phyloP scores from a whole-genome alignment of 1,140 invertebrate genomes.

The Drosophila watanabei region DNA sequence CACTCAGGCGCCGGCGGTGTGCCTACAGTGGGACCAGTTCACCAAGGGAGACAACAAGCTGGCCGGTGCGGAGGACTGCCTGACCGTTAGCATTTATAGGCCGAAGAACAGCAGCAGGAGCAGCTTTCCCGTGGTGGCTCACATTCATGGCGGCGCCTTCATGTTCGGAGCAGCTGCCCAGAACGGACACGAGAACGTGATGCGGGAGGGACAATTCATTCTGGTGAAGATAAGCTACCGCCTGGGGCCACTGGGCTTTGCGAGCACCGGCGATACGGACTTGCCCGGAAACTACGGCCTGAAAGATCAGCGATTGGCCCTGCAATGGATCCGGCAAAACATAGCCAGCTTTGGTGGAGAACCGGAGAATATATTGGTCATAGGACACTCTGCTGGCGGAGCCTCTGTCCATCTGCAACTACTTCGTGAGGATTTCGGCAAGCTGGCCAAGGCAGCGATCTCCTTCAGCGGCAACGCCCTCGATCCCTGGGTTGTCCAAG shows the following conservation, averaged over 20 bases:
- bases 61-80: constrained; percentile 81
- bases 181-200: constrained; percentile 87
- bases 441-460: constrained; percentile 59
- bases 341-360: constrained; percentile 88
- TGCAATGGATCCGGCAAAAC: constrained; percentile 88
- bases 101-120: constrained; percentile 45
- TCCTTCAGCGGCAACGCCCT: constrained; percentile 75
- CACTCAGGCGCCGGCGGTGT: constrained; percentile 38
- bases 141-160: constrained; percentile 86
- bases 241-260: constrained; percentile 88
- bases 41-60: constrained; percentile 35
- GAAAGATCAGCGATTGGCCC: constrained; percentile 89
- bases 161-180: constrained; percentile 85
- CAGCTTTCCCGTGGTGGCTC: constrained; percentile 86
- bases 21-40: constrained; percentile 70
- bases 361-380: constrained; percentile 87
- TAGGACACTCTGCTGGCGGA: constrained; percentile 88
- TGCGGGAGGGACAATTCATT: constrained; percentile 87
- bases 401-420: constrained; percentile 89
- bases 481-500: constrained; percentile 84
- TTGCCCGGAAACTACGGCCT: constrained; percentile 89
- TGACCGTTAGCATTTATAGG: constrained; percentile 84
- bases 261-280: constrained; percentile 87
- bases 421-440: constrained; percentile 86
- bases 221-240: constrained; percentile 89